Conservation (phyloP, 1,140 invertebrate genomes). For the Trichomalopsis sarcophagae region DNA sequence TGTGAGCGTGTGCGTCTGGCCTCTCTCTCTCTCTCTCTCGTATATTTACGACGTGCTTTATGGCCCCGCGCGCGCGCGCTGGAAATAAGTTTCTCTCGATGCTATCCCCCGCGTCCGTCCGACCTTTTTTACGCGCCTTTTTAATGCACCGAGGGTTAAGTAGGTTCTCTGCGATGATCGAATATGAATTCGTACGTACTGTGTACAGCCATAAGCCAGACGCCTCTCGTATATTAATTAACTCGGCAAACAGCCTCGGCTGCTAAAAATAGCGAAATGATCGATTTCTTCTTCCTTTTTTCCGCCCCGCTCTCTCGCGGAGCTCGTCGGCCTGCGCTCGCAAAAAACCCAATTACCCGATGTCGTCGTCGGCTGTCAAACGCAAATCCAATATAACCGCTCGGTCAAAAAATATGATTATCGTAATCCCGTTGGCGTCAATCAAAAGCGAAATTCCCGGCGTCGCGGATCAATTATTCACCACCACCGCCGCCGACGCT, state of each 20-base stretch:
- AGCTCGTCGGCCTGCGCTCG: no score
- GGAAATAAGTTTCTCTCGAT: constrained; percentile 14
- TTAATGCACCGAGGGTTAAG: background rate
- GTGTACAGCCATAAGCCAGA: background rate
- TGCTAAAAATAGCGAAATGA: constrained; percentile 17
- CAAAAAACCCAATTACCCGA: constrained; percentile 31
- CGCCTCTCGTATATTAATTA: background rate
- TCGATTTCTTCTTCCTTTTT: constrained; percentile 6
- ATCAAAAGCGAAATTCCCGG: constrained; percentile 37
- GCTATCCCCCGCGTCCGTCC: background rate
- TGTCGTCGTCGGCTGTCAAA: constrained; percentile 7
- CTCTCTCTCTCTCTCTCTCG: background rate
- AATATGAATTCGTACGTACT: background rate
- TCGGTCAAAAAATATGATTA: constrained; percentile 47
- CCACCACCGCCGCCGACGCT: background rate
- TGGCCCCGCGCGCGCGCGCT: background rate
- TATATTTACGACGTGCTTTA: constrained; percentile 41
- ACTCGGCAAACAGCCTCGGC: background rate
- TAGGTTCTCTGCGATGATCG: background rate
- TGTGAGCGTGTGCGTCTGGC: background rate
- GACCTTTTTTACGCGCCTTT: background rate
- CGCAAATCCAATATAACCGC: constrained; percentile 45
- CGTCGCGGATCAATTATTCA: constrained; percentile 24
- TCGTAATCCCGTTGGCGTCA: constrained; percentile 33
- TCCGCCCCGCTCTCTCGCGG: background rate